Percentiles rank a stretch among this genome's conserved stretches.
phyloP scores from a whole-genome alignment of 2,113 vertebrate species.

The Thryonomys swinderianus region DNA sequence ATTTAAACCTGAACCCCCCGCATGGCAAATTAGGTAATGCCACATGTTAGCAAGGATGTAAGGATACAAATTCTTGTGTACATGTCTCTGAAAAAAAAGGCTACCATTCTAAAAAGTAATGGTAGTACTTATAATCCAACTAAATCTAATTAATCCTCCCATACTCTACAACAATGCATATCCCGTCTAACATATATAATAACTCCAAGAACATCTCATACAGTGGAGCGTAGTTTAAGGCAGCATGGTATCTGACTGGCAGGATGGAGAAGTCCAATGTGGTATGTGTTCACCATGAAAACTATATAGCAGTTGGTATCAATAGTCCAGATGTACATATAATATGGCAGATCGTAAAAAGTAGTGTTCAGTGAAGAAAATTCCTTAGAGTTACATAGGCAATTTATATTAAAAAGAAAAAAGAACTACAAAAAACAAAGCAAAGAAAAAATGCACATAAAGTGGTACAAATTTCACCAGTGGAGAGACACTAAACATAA shows the following conservation, averaged over 20 bases:
- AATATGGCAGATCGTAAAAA: not conserved
- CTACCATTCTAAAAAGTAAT: not conserved
- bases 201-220: not conserved
- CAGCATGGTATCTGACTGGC: not conserved
- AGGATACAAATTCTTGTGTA: not conserved
- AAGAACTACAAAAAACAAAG: not conserved
- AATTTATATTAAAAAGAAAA: not conserved
- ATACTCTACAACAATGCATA: not conserved
- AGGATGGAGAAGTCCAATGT: not conserved
- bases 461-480: not conserved
- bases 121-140: not conserved
- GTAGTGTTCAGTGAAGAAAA: not conserved
- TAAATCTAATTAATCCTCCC: not conserved
- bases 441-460: not conserved
- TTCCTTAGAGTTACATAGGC: not conserved
- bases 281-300: not conserved
- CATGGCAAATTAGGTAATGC: not conserved
- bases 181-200: not conserved
- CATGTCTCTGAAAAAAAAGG: not conserved
- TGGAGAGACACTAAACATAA: not conserved
- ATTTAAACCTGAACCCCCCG: not conserved
- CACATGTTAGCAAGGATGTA: not conserved
- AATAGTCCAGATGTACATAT: not conserved
- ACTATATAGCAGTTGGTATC: not conserved
- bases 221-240: not conserved